A percentile compares a stretch with the other conserved stretches of the same genome.
phyloP scores from a whole-genome alignment of 2,113 vertebrate genomes.

The Silurus meridionalis region DNA sequence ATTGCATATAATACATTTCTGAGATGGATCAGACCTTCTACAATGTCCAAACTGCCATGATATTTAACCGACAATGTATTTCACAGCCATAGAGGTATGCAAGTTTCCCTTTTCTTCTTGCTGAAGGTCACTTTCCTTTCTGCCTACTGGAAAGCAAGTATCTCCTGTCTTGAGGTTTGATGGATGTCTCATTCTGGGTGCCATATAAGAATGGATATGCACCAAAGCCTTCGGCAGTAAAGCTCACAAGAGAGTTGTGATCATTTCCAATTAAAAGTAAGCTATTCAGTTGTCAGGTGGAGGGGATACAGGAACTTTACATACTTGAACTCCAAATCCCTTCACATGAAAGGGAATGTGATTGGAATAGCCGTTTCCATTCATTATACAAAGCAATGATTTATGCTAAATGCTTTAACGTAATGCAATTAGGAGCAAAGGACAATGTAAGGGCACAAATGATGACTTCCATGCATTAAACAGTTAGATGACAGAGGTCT shows the following conservation, averaged over 20 bases:
- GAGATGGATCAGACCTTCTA: neutral
- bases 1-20: no score
- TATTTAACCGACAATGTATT: slow-evolving; percentile 7
- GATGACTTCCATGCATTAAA: slow-evolving; percentile 32
- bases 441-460: slow-evolving; percentile 43
- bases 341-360: slow-evolving; percentile 47
- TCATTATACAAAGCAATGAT: slow-evolving; percentile 50
- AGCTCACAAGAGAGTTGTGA: slow-evolving; percentile 52
- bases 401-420: slow-evolving; percentile 52
- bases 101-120: slow-evolving; percentile 45
- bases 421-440: slow-evolving; percentile 42
- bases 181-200: slow-evolving; percentile 53
- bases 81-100: neutral
- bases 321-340: slow-evolving; percentile 39
- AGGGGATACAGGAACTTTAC: slow-evolving; percentile 54
- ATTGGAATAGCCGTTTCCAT: slow-evolving; percentile 42
- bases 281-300: slow-evolving; percentile 55
- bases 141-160: slow-evolving; percentile 49
- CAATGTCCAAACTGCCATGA: neutral
- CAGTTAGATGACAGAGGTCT: neutral
- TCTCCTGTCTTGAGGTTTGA: slow-evolving; percentile 55
- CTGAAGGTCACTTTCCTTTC: slow-evolving; percentile 65
- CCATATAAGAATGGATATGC: slow-evolving; percentile 52
- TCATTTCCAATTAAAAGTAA: slow-evolving; percentile 62
- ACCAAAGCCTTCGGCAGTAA: slow-evolving; percentile 43